phyloP scores from a whole-genome alignment of 2,888 invertebrate genomes.

The Capitulum mitella region DNA sequence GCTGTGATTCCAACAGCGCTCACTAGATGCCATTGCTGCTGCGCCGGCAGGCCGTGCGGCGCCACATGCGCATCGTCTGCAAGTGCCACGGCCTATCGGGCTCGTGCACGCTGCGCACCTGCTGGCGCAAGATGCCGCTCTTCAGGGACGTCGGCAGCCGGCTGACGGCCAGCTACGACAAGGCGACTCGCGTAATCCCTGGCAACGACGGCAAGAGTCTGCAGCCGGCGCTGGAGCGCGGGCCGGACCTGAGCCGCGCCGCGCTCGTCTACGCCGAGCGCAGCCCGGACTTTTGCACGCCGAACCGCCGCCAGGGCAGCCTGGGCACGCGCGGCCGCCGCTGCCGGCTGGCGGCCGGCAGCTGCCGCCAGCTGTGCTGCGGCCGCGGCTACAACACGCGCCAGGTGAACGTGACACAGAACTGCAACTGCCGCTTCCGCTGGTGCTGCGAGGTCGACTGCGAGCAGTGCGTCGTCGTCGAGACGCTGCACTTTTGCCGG shows the following conservation, averaged over 20 bases:
- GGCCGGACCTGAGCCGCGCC: slow-evolving; percentile 8
- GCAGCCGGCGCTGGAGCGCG: slow-evolving; percentile 11
- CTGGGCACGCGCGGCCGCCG: not conserved
- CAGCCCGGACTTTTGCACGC: slow-evolving; percentile 21
- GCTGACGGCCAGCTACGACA: slow-evolving; percentile 73
- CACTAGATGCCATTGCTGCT: too few species aligned
- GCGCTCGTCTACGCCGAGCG: slow-evolving; percentile 16
- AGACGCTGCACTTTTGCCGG: slow-evolving; percentile 17
- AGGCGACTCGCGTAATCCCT: slow-evolving; percentile 29
- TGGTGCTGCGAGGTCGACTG: slow-evolving; percentile 57
- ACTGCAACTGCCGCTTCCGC: slow-evolving; percentile 53
- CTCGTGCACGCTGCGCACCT: slow-evolving; percentile 80
- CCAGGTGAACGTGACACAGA: slow-evolving; percentile 41
- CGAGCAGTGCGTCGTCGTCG: slow-evolving; percentile 45
- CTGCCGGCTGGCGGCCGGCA: not conserved
- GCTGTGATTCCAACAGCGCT: too few species aligned
- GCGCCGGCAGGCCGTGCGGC: slow-evolving; percentile 54
- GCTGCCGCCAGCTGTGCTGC: slow-evolving; percentile 14
- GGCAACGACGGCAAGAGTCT: slow-evolving; percentile 30
- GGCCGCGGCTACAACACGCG: slow-evolving; percentile 20
- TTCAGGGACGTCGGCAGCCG: slow-evolving; percentile 79
- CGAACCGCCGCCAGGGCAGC: slow-evolving; percentile 24
- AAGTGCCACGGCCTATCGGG: slow-evolving; percentile 90
- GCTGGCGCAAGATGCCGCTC: slow-evolving; percentile 82
- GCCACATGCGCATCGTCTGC: slow-evolving; percentile 61